Evolutionary conservation across 1,140 invertebrate genomes (phyloP).

Genomic region (Caenorhabditis tropicalis): DNA sequence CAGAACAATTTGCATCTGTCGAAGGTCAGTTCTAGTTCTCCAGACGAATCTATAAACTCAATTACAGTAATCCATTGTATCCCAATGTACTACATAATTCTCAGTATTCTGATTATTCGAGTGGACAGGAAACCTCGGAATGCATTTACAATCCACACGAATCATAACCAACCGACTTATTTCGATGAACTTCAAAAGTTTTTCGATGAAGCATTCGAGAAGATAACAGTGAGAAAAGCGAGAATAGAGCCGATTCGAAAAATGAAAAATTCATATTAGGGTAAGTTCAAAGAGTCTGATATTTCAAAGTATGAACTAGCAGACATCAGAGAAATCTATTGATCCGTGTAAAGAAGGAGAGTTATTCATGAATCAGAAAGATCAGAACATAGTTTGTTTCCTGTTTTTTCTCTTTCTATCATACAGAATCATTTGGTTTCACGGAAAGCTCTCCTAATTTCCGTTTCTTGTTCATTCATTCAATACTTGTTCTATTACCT

Average conservation of each 20-base stretch:
- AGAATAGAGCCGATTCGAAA: background rate
- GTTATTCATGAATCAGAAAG: too few species aligned
- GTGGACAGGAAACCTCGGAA: background rate
- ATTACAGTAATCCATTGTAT: background rate
- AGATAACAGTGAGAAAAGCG: background rate
- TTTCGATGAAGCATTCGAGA: slow-evolving; percentile 10
- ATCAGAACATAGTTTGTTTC: too few species aligned
- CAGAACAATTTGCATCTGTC: background rate
- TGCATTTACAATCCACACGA: background rate
- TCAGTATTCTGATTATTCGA: background rate
- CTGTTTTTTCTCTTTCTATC: too few species aligned
- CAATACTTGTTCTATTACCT: too few species aligned
- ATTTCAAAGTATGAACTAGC: too few species aligned
- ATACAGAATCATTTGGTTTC: too few species aligned
- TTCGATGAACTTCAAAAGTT: slow-evolving; percentile 1
- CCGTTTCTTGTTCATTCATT: background rate
- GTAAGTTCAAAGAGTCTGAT: background rate
- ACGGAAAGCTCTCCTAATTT: background rate
- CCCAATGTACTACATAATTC: background rate
- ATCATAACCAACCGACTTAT: background rate
- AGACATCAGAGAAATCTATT: too few species aligned
- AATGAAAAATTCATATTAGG: background rate
- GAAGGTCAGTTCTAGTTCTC: background rate
- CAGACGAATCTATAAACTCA: background rate
- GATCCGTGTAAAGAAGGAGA: too few species aligned